These are phyloP conservation scores for Chaenocephalus aceratus DNA, from an alignment of 2,113 vertebrate species.

Conservation along the genomic window DNA sequence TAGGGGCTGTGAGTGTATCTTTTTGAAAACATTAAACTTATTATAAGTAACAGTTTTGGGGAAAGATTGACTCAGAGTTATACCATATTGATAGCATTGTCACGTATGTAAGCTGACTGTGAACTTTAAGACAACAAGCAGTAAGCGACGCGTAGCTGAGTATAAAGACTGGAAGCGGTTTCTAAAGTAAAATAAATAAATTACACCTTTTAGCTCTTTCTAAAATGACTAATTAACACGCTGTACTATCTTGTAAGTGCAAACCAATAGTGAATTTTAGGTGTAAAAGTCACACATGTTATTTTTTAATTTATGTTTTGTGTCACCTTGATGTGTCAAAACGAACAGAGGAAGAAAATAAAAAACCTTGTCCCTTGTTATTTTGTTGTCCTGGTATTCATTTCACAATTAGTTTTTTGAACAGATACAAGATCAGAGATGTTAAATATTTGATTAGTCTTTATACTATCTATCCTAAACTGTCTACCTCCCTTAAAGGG, in stretches of 20 bases:
- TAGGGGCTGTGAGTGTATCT: slow-evolving; percentile 10
- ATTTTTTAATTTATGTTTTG: neutral
- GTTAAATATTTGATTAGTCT: neutral
- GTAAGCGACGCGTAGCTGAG: neutral
- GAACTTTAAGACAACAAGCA: neutral
- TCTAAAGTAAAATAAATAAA: neutral
- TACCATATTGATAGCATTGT: neutral
- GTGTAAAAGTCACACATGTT: too few relatives aligned
- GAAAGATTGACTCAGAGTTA: too few relatives aligned
- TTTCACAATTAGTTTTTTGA: neutral
- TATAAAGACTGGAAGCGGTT: neutral
- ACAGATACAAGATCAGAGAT: neutral
- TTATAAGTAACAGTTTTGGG: neutral
- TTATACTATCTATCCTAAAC: neutral
- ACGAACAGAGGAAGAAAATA: neutral
- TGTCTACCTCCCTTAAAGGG: slow-evolving; percentile 5
- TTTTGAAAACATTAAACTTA: neutral
- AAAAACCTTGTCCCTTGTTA: neutral
- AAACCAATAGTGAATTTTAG: too few relatives aligned
- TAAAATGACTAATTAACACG: neutral
- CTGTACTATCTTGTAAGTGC: too few relatives aligned
- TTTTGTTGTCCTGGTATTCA: neutral
- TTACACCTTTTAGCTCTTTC: neutral
- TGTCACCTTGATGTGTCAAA: neutral
- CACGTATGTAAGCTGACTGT: neutral